Conservation (phyloP, 2,888 invertebrate genomes). For the Euclidia mi region DNA sequence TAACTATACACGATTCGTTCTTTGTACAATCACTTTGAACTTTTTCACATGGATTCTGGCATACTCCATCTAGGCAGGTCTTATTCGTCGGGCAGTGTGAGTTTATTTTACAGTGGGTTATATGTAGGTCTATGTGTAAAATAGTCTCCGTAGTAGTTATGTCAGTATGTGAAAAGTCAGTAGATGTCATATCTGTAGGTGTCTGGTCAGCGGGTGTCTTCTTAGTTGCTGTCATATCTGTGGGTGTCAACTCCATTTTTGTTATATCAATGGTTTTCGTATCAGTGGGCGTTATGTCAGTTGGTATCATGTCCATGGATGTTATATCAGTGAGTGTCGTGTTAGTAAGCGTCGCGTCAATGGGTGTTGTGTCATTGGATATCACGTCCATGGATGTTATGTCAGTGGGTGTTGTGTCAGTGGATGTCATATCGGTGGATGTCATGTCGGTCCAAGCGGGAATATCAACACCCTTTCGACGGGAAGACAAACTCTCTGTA, state of each 20-base stretch:
- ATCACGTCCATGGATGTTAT: too few species aligned
- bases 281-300: too few species aligned
- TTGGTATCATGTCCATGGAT: too few species aligned
- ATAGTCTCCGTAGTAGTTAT: conserved; percentile 32
- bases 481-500: conserved; percentile 80
- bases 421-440: conserved; percentile 78
- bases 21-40: conserved; percentile 88
- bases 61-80: conserved; percentile 91
- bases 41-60: conserved; percentile 91
- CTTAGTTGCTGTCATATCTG: too few species aligned
- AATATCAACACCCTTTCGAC: conserved; percentile 83
- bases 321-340: too few species aligned
- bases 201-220: conserved; percentile 83
- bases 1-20: conserved; percentile 91
- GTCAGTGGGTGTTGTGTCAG: conserved; percentile 75
- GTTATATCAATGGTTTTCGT: too few species aligned
- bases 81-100: conserved; percentile 91
- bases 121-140: conserved; percentile 61
- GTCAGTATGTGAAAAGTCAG: conserved; percentile 69
- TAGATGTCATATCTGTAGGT: conserved; percentile 78
- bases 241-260: too few species aligned
- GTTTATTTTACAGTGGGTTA: conserved; percentile 90
- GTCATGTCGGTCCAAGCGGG: conserved; percentile 84
- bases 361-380: too few species aligned
- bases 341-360: too few species aligned